Evolutionary conservation across 2,113 vertebrate genomes (phyloP).

Genomic region (Lutjanus erythropterus): DNA sequence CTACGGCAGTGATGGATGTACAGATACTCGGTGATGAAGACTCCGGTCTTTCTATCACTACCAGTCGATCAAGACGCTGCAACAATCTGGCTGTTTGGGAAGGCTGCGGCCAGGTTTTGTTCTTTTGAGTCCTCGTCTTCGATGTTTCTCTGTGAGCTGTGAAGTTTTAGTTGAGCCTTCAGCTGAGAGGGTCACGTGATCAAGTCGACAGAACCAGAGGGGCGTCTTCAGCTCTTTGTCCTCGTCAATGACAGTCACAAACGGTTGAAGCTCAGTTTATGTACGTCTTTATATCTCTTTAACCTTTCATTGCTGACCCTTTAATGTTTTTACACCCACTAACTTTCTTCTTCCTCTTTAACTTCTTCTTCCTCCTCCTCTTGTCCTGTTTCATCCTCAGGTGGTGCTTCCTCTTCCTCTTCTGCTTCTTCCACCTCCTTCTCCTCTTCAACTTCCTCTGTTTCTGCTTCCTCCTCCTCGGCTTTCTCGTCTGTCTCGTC

Average conservation of each 20-base stretch:
- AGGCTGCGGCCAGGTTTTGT: conserved; percentile 23
- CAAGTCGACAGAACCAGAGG: conserved; percentile 18
- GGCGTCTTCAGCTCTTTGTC: neutral
- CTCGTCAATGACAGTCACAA: neutral
- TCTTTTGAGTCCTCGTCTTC: conserved; percentile 6
- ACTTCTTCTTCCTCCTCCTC: conserved; percentile 15
- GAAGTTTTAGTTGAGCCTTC: conserved; percentile 26
- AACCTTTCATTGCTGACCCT: conserved; percentile 12
- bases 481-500: neutral
- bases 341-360: conserved; percentile 59
- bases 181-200: conserved; percentile 17
- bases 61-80: conserved; percentile 26
- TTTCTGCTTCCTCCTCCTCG: neutral
- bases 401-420: neutral
- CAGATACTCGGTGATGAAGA: conserved; percentile 65
- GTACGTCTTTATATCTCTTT: neutral
- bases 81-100: conserved; percentile 30
- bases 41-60: conserved; percentile 44
- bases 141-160: conserved; percentile 19
- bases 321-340: conserved; percentile 20
- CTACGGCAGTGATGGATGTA: conserved; percentile 77
- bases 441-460: neutral
- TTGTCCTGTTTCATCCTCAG: neutral
- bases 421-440: conserved; percentile 5
- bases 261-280: neutral